A percentile compares a stretch with the other conserved stretches of the same genome.
Evolutionary conservation across 2,113 vertebrate species (phyloP).

Genomic region (Nestor notabilis): DNA sequence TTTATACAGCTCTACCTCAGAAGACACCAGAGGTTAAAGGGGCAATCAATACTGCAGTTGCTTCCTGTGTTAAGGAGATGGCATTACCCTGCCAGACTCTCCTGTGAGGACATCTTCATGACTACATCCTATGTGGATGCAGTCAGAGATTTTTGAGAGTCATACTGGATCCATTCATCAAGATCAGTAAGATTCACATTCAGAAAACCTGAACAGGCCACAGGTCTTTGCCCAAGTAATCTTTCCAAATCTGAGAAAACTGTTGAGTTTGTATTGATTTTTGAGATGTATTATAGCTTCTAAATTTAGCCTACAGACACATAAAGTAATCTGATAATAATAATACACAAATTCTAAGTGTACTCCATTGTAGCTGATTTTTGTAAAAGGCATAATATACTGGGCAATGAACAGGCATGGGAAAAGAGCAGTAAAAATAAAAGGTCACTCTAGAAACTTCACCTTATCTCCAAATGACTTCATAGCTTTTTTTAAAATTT

Average conservation of each 20-base stretch:
- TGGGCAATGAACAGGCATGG: background rate
- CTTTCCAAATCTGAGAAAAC: background rate
- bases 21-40: background rate
- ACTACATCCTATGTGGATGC: background rate
- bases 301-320: background rate
- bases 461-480: background rate
- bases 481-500: background rate
- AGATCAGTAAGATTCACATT: background rate
- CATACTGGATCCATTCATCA: background rate
- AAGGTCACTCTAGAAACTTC: background rate
- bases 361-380: background rate
- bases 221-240: background rate
- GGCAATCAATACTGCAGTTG: background rate
- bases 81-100: background rate
- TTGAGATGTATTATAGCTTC: background rate
- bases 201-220: background rate
- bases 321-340: background rate
- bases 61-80: background rate
- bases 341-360: rapidly evolving
- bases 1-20: background rate
- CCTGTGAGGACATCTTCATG: background rate
- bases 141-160: background rate
- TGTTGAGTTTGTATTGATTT: background rate
- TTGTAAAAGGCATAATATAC: background rate
- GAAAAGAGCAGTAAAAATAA: background rate